A percentile compares a stretch with the other conserved stretches of the same genome.
phyloP scores from a whole-genome alignment of 2,888 invertebrate genomes.

The Ellobium chinense region DNA sequence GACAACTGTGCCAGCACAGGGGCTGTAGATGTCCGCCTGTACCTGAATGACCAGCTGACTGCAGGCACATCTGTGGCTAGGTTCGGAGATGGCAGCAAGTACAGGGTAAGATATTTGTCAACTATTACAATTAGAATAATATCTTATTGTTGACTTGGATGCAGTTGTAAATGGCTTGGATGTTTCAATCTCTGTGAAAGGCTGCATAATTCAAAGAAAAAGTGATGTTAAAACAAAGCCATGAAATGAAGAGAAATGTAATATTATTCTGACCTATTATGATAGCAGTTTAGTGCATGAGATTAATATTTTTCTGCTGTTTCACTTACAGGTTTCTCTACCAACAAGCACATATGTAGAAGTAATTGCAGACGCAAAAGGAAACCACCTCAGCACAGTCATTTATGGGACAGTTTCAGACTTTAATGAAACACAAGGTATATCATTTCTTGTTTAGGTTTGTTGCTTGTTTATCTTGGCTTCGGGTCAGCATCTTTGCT shows the following conservation, averaged over 20 bases:
- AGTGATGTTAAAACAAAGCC: too few relatives aligned
- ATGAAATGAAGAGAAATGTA: too few relatives aligned
- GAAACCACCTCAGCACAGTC: conserved; percentile 57
- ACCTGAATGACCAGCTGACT: conserved; percentile 61
- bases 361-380: conserved; percentile 43
- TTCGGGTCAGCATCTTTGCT: too few relatives aligned
- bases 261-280: too few relatives aligned
- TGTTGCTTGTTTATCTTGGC: too few relatives aligned
- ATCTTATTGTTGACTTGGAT: too few relatives aligned
- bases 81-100: conserved; percentile 56
- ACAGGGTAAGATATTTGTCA: conserved; percentile 63
- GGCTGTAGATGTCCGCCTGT: conserved; percentile 51
- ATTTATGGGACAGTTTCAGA: conserved; percentile 59
- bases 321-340: conserved; percentile 56
- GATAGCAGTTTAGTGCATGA: too few relatives aligned
- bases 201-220: too few relatives aligned
- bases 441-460: neutral
- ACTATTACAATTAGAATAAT: too few relatives aligned
- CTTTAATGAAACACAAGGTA: conserved; percentile 57
- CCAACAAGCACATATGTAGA: conserved; percentile 58
- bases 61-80: conserved; percentile 56
- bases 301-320: too few relatives aligned
- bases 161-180: too few relatives aligned
- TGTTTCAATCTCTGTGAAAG: too few relatives aligned
- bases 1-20: conserved; percentile 57